Conservation (phyloP, 1,140 invertebrate species). For the Zaprionus davidi region DNA sequence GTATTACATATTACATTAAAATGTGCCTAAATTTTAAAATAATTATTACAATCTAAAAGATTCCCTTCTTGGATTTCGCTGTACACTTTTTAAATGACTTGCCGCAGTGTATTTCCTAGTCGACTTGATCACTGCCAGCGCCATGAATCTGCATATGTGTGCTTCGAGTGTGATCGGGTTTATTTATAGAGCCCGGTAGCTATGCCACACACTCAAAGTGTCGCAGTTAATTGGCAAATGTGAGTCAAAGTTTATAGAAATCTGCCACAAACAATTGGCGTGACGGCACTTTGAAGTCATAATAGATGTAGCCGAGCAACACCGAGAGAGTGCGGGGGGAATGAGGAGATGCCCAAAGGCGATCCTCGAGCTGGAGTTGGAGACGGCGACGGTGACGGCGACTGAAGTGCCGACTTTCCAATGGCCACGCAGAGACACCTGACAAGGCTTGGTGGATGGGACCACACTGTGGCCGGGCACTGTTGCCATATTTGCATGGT, state of each 20-base stretch:
- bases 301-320: constrained; percentile 64
- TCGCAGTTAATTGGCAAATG: constrained; percentile 83
- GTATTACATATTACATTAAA: too few relatives aligned
- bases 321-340: not conserved
- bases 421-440: constrained; percentile 50
- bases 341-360: constrained; percentile 13
- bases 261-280: constrained; percentile 77
- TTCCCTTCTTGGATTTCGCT: not conserved
- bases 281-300: constrained; percentile 80
- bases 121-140: not conserved
- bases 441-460: constrained; percentile 48
- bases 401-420: constrained; percentile 60
- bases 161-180: constrained; percentile 54
- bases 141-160: not conserved
- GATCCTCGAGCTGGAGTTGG: not conserved
- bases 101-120: not conserved
- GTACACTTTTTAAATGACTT: not conserved
- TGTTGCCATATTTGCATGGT: constrained; percentile 68
- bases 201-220: constrained; percentile 75
- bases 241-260: constrained; percentile 82
- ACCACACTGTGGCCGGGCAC: constrained; percentile 50
- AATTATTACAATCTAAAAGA: not conserved
- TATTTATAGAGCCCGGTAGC: constrained; percentile 80
- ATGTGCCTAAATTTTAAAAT: not conserved
- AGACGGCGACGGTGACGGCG: constrained; percentile 7